Conservation (phyloP, 2,888 invertebrate genomes). For the Vanessa cardui region DNA sequence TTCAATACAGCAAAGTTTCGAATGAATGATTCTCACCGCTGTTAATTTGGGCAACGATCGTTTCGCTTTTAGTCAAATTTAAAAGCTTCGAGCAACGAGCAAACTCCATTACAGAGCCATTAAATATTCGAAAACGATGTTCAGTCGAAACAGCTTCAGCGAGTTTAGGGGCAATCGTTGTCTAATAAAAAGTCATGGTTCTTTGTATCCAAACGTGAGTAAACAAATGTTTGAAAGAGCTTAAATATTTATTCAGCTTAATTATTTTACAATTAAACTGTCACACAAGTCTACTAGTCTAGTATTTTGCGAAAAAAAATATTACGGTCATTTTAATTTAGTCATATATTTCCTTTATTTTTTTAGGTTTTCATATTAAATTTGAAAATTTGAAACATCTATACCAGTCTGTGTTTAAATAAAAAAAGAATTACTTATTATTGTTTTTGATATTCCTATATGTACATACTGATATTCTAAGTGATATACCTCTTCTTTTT, state of each 20-base stretch:
- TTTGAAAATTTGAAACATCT: no score
- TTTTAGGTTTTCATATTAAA: no score
- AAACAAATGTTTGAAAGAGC: neutral
- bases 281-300: no score
- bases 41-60: slow-evolving; percentile 35
- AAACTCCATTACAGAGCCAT: slow-evolving; percentile 42
- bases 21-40: slow-evolving; percentile 6
- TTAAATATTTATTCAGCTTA: neutral
- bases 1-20: neutral
- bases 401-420: no score
- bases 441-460: no score
- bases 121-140: slow-evolving; percentile 42
- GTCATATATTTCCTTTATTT: no score
- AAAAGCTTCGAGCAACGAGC: slow-evolving; percentile 38
- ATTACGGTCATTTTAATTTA: no score
- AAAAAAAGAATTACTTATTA: no score
- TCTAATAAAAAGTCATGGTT: slow-evolving; percentile 39
- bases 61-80: slow-evolving; percentile 37
- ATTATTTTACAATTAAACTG: no score
- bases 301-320: no score
- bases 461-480: no score
- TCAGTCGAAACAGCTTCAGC: slow-evolving; percentile 30
- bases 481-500: no score
- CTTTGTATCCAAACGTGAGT: slow-evolving; percentile 11
- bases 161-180: slow-evolving; percentile 34